A percentile compares a stretch with the other conserved stretches of the same genome.
Conservation (phyloP, 2,888 invertebrate species). For the Phalangium opilio region DNA sequence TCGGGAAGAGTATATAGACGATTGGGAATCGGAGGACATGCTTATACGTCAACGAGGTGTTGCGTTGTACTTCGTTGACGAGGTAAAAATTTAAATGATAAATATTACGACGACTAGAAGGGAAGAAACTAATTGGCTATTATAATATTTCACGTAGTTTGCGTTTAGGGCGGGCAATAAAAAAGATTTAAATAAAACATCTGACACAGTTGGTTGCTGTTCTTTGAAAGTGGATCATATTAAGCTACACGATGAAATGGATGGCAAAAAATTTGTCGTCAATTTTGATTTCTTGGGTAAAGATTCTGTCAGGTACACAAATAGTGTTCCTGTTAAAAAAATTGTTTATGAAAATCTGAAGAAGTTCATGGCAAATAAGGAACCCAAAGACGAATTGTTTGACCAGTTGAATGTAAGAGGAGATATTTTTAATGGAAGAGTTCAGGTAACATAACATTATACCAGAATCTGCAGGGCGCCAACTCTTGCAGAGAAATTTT, state of each 20-base stretch:
- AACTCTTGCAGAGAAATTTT: too few species aligned
- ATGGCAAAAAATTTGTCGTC: not conserved
- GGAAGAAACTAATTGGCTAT: too few species aligned
- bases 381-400: not conserved
- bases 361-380: not conserved
- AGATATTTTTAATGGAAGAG: too few species aligned
- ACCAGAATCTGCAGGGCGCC: too few species aligned
- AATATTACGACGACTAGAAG: not conserved
- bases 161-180: conserved; percentile 6
- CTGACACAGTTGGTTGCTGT: conserved; percentile 10
- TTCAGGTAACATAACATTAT: too few species aligned
- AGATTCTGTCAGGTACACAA: conserved; percentile 4
- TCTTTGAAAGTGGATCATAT: conserved; percentile 6
- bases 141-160: too few species aligned
- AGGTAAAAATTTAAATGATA: not conserved
- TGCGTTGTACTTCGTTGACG: conserved; percentile 15
- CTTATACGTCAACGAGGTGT: conserved; percentile 7
- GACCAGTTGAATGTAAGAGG: not conserved
- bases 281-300: conserved; percentile 6
- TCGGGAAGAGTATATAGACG: not conserved
- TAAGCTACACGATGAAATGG: not conserved
- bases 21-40: not conserved
- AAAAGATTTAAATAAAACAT: not conserved
- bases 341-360: conserved; percentile 2
- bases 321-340: not conserved